Evolutionary conservation across 2,797 vertebrate species (phyloP).

Genomic region (Rhadinocentrus ornatus): DNA sequence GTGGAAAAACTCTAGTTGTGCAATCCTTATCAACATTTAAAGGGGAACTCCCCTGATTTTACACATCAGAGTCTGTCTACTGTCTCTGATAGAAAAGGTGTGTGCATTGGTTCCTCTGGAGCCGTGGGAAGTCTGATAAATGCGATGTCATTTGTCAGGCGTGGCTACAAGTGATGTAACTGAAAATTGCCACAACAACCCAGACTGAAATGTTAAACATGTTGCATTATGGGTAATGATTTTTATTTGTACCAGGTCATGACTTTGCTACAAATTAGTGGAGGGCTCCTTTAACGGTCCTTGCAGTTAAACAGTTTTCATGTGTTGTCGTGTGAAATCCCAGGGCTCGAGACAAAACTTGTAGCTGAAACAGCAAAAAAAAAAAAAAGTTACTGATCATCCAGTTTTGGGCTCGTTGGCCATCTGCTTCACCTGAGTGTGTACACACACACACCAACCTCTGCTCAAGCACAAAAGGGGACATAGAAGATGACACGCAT

Average conservation of each 20-base stretch:
- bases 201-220: neutral
- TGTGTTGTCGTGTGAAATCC: constrained; percentile 20
- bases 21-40: neutral
- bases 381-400: neutral
- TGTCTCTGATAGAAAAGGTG: neutral
- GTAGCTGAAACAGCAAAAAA: constrained; percentile 42
- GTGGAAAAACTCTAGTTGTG: constrained; percentile 11
- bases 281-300: constrained; percentile 19
- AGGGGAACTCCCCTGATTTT: constrained; percentile 33
- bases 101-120: neutral
- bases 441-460: constrained; percentile 46
- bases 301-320: constrained; percentile 4
- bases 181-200: neutral
- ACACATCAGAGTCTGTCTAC: neutral
- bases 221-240: neutral
- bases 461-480: constrained; percentile 82
- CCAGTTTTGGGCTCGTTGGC: constrained; percentile 49
- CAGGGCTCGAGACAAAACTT: constrained; percentile 39
- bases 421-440: constrained; percentile 42
- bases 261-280: constrained; percentile 4
- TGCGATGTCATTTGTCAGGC: neutral
- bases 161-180: neutral
- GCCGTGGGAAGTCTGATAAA: neutral
- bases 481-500: constrained; percentile 72
- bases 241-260: neutral